A percentile compares a stretch with the other conserved stretches of the same genome.
These are phyloP conservation scores for Heteropelma amictum DNA, from an alignment of 2,888 invertebrate genomes.

Conservation along the genomic window DNA sequence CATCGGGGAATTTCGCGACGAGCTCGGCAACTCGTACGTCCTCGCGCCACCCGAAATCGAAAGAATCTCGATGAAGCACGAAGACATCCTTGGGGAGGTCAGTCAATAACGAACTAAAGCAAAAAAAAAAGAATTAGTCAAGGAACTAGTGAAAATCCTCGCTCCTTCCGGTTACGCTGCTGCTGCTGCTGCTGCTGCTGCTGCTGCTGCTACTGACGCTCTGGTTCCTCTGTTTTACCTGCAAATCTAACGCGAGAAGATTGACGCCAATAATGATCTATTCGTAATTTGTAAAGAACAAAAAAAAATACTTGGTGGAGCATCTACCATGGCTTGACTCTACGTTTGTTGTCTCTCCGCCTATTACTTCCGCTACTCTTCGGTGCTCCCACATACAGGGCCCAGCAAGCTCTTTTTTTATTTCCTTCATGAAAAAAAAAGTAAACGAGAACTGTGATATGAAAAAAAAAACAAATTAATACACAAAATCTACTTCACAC, in stretches of 20 bases:
- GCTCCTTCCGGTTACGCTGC: constrained; percentile 29
- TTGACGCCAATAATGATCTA: constrained; percentile 40
- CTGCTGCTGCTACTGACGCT: constrained; percentile 35
- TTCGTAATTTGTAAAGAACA: constrained; percentile 21
- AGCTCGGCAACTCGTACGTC: constrained; percentile 2
- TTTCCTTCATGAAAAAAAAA: constrained; percentile 14
- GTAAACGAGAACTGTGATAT: constrained; percentile 24
- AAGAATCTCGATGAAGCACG: constrained; percentile 18
- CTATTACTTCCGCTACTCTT: constrained; percentile 34
- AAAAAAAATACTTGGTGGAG: constrained; percentile 33
- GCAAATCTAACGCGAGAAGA: constrained; percentile 47
- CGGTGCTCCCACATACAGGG: constrained; percentile 25
- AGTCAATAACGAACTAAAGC: constrained; percentile 41
- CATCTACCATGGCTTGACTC: constrained; percentile 49
- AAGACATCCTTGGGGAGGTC: constrained; percentile 55
- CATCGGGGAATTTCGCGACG: neutral
- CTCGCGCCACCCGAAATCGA: neutral
- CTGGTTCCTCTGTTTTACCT: constrained; percentile 37
- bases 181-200: constrained; percentile 36
- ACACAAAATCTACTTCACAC: constrained; percentile 33
- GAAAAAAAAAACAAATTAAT: no score
- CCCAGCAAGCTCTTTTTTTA: constrained; percentile 26
- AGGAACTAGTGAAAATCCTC: constrained; percentile 27
- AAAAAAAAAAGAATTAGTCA: constrained; percentile 34
- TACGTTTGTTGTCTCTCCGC: constrained; percentile 48